Evolutionary conservation across 2,888 invertebrate genomes (phyloP).

Genomic region (Malacosoma neustria): DNA sequence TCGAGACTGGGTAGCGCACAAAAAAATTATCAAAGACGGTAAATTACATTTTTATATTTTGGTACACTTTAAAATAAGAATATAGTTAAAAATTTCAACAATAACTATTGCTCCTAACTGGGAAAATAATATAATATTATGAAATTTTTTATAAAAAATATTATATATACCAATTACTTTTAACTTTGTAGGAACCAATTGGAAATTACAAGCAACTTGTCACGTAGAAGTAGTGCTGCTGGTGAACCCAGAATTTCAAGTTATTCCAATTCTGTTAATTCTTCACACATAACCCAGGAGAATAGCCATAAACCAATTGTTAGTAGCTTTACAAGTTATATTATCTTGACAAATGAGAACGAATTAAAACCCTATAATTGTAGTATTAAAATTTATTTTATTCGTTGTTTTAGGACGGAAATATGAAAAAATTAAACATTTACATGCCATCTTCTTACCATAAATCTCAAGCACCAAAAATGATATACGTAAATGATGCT

Average conservation of each 20-base stretch:
- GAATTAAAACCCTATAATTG: too few species aligned
- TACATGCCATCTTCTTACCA: constrained; percentile 28
- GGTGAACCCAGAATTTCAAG: constrained; percentile 37
- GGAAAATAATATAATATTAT: too few species aligned
- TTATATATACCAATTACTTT: not conserved
- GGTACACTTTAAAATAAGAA: too few species aligned
- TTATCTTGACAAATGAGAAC: too few species aligned
- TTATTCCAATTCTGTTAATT: constrained; percentile 18
- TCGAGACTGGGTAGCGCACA: constrained; percentile 16
- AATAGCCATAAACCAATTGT: constrained; percentile 19
- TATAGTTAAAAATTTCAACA: too few species aligned
- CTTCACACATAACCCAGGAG: constrained; percentile 11
- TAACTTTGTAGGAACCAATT: constrained; percentile 20
- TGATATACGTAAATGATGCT: constrained; percentile 48
- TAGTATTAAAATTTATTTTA: not conserved
- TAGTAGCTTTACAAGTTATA: constrained; percentile 5
- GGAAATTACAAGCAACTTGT: constrained; percentile 17
- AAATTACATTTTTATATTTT: constrained; percentile 10
- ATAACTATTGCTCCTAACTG: too few species aligned
- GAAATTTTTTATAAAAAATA: too few species aligned
- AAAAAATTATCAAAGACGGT: constrained; percentile 31
- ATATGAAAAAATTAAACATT: constrained; percentile 17
- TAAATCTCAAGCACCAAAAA: constrained; percentile 39
- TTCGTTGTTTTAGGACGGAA: constrained; percentile 23
- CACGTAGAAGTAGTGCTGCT: constrained; percentile 36